Conservation (phyloP, 2,797 vertebrate genomes). For the Gadopsis bispinosus region DNA sequence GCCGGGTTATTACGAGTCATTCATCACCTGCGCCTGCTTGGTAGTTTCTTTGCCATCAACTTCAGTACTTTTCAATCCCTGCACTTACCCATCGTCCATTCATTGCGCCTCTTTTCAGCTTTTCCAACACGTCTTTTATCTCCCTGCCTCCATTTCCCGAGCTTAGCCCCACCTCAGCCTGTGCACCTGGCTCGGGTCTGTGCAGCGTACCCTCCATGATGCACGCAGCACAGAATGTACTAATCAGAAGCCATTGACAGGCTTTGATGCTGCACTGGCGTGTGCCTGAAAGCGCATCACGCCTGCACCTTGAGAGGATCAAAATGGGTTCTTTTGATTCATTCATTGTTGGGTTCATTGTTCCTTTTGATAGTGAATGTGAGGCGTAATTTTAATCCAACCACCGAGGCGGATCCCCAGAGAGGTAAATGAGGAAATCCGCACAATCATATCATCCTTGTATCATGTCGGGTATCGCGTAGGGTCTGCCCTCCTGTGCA, state of each 20-base stretch:
- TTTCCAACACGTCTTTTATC: slow-evolving; percentile 44
- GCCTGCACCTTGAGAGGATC: slow-evolving; percentile 32
- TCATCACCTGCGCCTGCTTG: slow-evolving; percentile 73
- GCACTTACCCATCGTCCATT: slow-evolving; percentile 61
- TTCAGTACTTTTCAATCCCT: slow-evolving; percentile 60
- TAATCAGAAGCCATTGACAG: slow-evolving; percentile 55
- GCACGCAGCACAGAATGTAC: slow-evolving; percentile 36
- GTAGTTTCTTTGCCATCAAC: slow-evolving; percentile 50
- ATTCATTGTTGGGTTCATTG: too few relatives aligned
- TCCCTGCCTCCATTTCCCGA: neutral
- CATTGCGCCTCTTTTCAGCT: slow-evolving; percentile 49
- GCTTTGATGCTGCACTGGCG: slow-evolving; percentile 39
- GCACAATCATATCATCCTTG: slow-evolving; percentile 52
- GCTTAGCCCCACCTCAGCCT: slow-evolving; percentile 1
- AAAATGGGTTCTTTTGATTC: slow-evolving; percentile 49
- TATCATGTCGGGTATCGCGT: slow-evolving; percentile 57
- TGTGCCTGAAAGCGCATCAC: slow-evolving; percentile 21
- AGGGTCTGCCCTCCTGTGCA: slow-evolving; percentile 64
- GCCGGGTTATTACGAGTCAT: slow-evolving; percentile 79
- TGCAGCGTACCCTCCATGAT: slow-evolving; percentile 17
- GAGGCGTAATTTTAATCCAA: slow-evolving; percentile 48
- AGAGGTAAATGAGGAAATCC: slow-evolving; percentile 61
- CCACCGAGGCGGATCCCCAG: slow-evolving; percentile 7
- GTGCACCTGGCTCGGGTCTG: slow-evolving; percentile 33
- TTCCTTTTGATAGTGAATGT: slow-evolving; percentile 40